Evolutionary conservation across 2,888 invertebrate species (phyloP).

Genomic region (Drosophila greeni): DNA sequence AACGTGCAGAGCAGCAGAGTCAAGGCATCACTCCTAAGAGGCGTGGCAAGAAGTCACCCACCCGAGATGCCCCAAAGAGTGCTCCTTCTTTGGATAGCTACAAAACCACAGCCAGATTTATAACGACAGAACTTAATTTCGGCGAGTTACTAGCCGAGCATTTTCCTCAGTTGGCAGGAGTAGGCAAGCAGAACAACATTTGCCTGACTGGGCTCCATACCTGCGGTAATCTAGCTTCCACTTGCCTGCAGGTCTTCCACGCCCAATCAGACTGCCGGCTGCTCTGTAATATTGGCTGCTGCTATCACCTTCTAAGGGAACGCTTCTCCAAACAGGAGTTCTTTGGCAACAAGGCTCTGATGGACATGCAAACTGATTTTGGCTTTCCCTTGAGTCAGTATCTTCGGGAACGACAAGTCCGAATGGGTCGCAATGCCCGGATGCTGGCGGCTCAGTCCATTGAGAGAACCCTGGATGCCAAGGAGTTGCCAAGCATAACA

Average conservation of each 20-base stretch:
- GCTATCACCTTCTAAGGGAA: constrained; percentile 90
- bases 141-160: constrained; percentile 79
- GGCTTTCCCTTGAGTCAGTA: constrained; percentile 86
- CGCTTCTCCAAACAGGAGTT: constrained; percentile 77
- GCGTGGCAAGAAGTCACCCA: constrained; percentile 61
- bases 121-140: constrained; percentile 82
- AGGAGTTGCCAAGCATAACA: constrained; percentile 82
- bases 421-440: constrained; percentile 86
- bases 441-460: constrained; percentile 92
- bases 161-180: constrained; percentile 78
- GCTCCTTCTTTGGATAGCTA: constrained; percentile 77
- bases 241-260: constrained; percentile 85
- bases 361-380: constrained; percentile 63
- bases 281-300: constrained; percentile 92
- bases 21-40: constrained; percentile 75
- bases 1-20: constrained; percentile 80
- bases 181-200: constrained; percentile 70
- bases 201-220: constrained; percentile 90
- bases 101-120: constrained; percentile 82
- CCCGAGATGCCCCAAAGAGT: constrained; percentile 23
- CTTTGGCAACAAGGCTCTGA: constrained; percentile 73
- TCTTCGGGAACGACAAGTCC: constrained; percentile 80
- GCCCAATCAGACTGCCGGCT: constrained; percentile 80
- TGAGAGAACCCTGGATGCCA: constrained; percentile 82
- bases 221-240: constrained; percentile 90